These are phyloP conservation scores for Hoplostethus mediterraneus DNA, from an alignment of 2,797 vertebrate species.

Conservation along the genomic window DNA sequence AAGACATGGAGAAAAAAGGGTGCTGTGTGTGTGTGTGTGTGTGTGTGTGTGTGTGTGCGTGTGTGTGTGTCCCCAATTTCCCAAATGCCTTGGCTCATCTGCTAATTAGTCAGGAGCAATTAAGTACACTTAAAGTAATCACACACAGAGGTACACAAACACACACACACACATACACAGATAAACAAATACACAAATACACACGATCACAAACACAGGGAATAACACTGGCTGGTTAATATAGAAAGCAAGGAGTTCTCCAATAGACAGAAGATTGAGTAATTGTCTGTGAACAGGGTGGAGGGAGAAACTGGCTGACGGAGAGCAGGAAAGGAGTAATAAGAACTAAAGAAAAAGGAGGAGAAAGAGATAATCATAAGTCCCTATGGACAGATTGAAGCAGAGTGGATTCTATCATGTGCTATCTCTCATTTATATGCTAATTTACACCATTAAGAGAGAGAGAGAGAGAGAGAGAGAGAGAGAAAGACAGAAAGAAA, in stretches of 20 bases:
- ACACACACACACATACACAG: constrained; percentile 35
- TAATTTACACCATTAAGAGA: constrained; percentile 87
- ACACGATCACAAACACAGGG: constrained; percentile 36
- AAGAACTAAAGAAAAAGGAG: constrained; percentile 50
- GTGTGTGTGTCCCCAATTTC: constrained; percentile 52
- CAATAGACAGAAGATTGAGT: constrained; percentile 27
- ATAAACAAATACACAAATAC: constrained; percentile 73
- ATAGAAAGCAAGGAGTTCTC: constrained; percentile 28
- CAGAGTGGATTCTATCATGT: constrained; percentile 86
- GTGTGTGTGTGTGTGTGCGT: constrained; percentile 12
- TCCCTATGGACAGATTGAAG: constrained; percentile 81
- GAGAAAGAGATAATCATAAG: constrained; percentile 75
- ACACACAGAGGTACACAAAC: constrained; percentile 57
- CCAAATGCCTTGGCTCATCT: constrained; percentile 74
- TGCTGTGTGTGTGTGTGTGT: constrained; percentile 49
- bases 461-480: constrained; percentile 40
- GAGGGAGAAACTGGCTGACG: constrained; percentile 10
- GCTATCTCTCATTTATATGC: constrained; percentile 93
- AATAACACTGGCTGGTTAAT: constrained; percentile 46
- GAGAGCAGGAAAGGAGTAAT: constrained; percentile 49
- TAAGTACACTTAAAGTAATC: constrained; percentile 74
- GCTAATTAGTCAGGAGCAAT: constrained; percentile 82
- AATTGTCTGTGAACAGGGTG: constrained; percentile 5
- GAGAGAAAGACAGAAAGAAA: constrained; percentile 20
- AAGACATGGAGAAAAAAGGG: constrained; percentile 50